Percentiles rank a stretch among this genome's conserved stretches.
Conservation (phyloP, 2,888 invertebrate species). For the Malthinus seriepunctatus region DNA sequence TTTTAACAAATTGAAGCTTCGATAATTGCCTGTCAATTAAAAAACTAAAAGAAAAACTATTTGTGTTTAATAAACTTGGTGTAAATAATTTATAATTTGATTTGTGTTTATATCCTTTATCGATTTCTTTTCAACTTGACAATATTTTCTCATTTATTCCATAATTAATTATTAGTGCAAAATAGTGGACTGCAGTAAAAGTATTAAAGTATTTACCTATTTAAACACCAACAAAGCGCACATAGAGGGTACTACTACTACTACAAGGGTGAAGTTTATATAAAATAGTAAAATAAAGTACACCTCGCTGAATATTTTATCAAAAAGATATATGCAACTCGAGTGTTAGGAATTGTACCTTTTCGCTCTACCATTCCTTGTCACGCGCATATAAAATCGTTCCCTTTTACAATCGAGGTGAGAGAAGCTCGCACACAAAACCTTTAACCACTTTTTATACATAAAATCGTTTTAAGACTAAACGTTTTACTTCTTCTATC, state of each 20-base stretch:
- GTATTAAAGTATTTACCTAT: conserved; percentile 43
- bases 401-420: conserved; percentile 21
- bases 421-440: conserved; percentile 12
- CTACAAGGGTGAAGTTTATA: conserved; percentile 41
- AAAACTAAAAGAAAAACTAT: too few relatives aligned
- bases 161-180: too few relatives aligned
- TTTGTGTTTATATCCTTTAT: too few relatives aligned
- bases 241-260: conserved; percentile 32
- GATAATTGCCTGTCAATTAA: too few relatives aligned
- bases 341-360: conserved; percentile 32
- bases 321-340: conserved; percentile 43
- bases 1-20: too few relatives aligned
- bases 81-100: too few relatives aligned
- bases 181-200: conserved; percentile 12
- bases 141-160: neutral
- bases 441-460: neutral
- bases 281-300: conserved; percentile 46
- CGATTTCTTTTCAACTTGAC: too few relatives aligned
- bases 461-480: neutral
- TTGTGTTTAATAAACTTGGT: too few relatives aligned
- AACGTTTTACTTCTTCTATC: neutral
- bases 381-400: conserved; percentile 35
- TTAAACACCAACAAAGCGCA: conserved; percentile 33
- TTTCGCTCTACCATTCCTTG: conserved; percentile 32
- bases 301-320: conserved; percentile 46